Percentiles rank a stretch among this genome's conserved stretches.
These are phyloP conservation scores for Tangachromis dhanisi DNA, from an alignment of 2,113 vertebrate species.

Conservation along the genomic window DNA sequence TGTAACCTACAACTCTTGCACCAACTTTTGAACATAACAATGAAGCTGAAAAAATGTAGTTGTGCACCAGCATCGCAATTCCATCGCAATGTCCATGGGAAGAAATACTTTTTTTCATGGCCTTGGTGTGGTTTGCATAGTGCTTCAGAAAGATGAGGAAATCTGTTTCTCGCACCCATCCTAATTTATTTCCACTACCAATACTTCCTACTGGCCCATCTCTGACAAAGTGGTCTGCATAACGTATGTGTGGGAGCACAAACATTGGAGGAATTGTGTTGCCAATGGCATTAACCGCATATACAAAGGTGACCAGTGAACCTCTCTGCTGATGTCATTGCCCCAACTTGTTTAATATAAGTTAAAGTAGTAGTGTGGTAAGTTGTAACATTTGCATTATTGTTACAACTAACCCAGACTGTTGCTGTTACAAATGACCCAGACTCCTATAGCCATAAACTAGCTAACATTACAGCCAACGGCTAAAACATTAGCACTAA, in stretches of 20 bases:
- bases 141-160: neutral
- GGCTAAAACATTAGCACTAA: neutral
- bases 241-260: rapidly evolving
- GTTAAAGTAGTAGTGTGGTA: neutral
- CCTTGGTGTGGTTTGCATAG: neutral
- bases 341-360: neutral
- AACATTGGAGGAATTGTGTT: neutral
- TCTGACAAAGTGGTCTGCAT: neutral
- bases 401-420: neutral
- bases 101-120: neutral
- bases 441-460: neutral
- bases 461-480: neutral
- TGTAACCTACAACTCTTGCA: too few relatives aligned
- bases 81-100: rapidly evolving
- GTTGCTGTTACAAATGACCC: neutral
- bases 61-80: too few relatives aligned
- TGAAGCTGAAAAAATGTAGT: neutral
- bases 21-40: neutral
- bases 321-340: rapidly evolving
- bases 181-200: neutral
- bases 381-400: neutral
- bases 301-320: neutral
- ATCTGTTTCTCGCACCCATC: neutral
- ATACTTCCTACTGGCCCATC: neutral
- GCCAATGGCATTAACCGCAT: neutral